phyloP scores from a whole-genome alignment of 2,888 invertebrate species.

The Eupeodes luniger region DNA sequence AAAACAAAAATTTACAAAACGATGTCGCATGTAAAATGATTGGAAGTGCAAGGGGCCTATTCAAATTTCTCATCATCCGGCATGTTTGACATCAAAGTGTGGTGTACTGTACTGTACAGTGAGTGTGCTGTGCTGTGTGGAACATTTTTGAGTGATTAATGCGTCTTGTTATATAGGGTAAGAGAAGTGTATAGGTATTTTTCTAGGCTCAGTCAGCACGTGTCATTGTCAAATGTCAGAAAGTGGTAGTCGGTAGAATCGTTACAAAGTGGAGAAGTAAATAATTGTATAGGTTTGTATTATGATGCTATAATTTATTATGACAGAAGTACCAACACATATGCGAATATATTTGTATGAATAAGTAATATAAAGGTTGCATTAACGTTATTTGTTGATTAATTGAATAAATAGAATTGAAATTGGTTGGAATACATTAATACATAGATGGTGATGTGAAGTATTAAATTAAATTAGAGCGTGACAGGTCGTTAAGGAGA shows the following conservation, averaged over 20 bases:
- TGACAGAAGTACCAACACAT: background rate
- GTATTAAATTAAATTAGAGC: no score
- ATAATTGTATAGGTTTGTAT: constrained; percentile 47
- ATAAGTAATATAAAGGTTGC: background rate
- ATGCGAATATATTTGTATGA: background rate
- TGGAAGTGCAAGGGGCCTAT: background rate
- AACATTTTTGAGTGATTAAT: constrained; percentile 66
- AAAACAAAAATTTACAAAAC: background rate
- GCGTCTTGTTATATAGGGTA: constrained; percentile 35
- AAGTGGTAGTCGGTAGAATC: constrained; percentile 32
- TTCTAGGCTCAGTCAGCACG: constrained; percentile 55
- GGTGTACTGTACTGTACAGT: background rate
- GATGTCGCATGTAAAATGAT: background rate
- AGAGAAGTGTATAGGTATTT: constrained; percentile 17
- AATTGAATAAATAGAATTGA: constrained; percentile 19
- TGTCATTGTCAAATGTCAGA: constrained; percentile 62
- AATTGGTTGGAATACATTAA: constrained; percentile 14
- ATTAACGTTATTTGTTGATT: constrained; percentile 1
- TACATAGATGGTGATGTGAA: background rate
- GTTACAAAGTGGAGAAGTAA: constrained; percentile 47
- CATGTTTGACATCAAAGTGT: background rate
- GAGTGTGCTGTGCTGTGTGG: background rate
- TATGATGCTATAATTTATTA: constrained; percentile 33
- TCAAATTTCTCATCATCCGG: background rate
- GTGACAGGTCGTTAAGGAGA: no score